These are phyloP conservation scores for Darevskia mixta DNA, from an alignment of 2,797 vertebrate species.

Conservation along the genomic window DNA sequence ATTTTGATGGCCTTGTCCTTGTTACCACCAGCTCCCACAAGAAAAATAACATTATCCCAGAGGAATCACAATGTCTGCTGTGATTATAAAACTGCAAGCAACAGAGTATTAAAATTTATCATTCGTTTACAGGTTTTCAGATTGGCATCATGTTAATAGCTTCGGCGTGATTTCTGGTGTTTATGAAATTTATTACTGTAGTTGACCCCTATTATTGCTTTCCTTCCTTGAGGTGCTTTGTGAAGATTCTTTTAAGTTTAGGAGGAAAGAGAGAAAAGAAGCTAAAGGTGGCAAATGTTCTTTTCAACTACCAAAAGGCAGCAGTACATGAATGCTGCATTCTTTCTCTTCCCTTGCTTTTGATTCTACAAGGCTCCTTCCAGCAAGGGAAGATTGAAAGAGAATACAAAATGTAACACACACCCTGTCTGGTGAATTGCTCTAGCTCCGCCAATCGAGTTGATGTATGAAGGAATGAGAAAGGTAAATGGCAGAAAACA, in stretches of 20 bases:
- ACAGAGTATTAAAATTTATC: neutral
- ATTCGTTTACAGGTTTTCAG: neutral
- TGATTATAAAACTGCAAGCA: constrained; percentile 31
- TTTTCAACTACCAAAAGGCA: neutral
- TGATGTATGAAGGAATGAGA: constrained; percentile 1
- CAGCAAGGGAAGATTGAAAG: constrained; percentile 17
- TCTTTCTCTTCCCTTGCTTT: constrained; percentile 3
- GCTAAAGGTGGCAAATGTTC: neutral
- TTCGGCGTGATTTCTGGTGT: constrained; percentile 30
- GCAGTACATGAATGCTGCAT: constrained; percentile 12
- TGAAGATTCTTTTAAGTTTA: neutral
- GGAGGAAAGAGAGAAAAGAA: constrained; percentile 14
- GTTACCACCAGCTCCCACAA: neutral
- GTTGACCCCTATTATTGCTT: neutral
- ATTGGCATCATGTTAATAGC: neutral
- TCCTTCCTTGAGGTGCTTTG: constrained; percentile 28
- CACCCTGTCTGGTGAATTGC: neutral
- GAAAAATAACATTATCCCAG: constrained; percentile 29
- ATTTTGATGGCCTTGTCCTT: constrained; percentile 37
- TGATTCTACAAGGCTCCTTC: neutral
- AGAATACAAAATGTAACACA: neutral
- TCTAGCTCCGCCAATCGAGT: neutral
- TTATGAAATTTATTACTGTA: constrained; percentile 17
- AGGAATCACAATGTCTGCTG: constrained; percentile 17
- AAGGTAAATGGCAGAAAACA: constrained; percentile 7